Evolutionary conservation across 2,113 vertebrate species (phyloP).

Genomic region (Semnornis frantzii): DNA sequence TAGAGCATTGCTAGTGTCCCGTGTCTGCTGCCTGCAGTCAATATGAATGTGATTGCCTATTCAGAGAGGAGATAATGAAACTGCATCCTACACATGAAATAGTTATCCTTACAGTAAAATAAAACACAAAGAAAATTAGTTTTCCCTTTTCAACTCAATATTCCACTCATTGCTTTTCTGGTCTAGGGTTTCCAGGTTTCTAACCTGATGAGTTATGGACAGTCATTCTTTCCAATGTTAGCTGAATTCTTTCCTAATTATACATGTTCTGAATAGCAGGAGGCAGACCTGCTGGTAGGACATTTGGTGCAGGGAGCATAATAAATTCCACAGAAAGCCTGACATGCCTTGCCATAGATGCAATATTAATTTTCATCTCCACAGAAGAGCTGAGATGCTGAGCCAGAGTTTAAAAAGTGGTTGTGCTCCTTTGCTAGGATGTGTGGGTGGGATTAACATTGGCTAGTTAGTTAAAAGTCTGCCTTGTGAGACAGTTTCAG

Average conservation of each 20-base stretch:
- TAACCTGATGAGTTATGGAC: conserved; percentile 63
- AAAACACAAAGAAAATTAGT: background rate
- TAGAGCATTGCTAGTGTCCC: background rate
- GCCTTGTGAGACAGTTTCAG: background rate
- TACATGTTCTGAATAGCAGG: conserved; percentile 38
- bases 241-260: conserved; percentile 70
- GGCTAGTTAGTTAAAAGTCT: background rate
- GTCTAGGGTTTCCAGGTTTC: conserved; percentile 34
- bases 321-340: conserved; percentile 66
- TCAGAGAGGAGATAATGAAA: background rate
- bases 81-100: background rate
- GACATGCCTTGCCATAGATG: conserved; percentile 45
- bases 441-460: background rate
- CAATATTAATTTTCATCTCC: conserved; percentile 55
- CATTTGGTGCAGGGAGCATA: conserved; percentile 55
- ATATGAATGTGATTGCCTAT: background rate
- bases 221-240: conserved; percentile 30
- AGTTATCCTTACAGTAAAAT: background rate
- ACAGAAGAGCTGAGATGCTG: conserved; percentile 26
- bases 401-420: background rate
- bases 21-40: background rate
- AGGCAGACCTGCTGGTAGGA: conserved; percentile 55
- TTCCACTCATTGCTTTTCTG: background rate
- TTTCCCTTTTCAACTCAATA: background rate
- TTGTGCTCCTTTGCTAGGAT: background rate